Evolutionary conservation across 1,140 invertebrate species (phyloP), one percentile per base, ranked within the genome.

Genomic region (Drosophila arizonae): DNA sequence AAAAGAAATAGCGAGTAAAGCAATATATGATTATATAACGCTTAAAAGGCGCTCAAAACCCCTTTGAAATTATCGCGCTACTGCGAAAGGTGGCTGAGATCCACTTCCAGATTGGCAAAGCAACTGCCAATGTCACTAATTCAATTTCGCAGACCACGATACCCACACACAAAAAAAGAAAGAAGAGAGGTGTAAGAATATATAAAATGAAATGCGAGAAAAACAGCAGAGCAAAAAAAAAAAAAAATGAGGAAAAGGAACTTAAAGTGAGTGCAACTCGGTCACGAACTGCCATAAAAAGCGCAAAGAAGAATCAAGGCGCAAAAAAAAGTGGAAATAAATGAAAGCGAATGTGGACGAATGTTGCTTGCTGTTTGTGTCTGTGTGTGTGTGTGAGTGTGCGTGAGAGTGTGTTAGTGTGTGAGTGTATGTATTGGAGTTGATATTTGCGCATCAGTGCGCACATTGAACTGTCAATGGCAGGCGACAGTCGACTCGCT

Each of bases 391-490:
- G 28, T 10, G 28, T 2, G n/a, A n/a, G 51, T 21, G 43, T 24
- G 51, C 15, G 39, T 10, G 33, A 10, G 11, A 6, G 36, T 28
- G 30, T 56, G 21, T 26, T 65, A 81, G 76, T 87, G 82, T 87
- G 87, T 88, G 87, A 84, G 54, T 80, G 77, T 87, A 69, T 87
- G 82, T 87, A 87, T 88, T 87, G 82, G 51, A 84, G 79, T 87
- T 90, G 79, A 90, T 84, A 84, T 88, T 90, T 80, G 77, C 77
- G 84, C 88, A 90, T 90, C 87, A 88, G 65, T 87, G 87, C 67
- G 77, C 88, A 84, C 88, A 90, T 90, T 90, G 84, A 82, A 81
- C 82, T 90, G 87, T 90, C 87, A 84, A 81, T 90, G 79, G 58
- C 84, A 84, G 52, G 52, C 66, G 52, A 70, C 66, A 64, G 21